Conservation (phyloP, 2,113 vertebrate species). For the Platanista minor region DNA sequence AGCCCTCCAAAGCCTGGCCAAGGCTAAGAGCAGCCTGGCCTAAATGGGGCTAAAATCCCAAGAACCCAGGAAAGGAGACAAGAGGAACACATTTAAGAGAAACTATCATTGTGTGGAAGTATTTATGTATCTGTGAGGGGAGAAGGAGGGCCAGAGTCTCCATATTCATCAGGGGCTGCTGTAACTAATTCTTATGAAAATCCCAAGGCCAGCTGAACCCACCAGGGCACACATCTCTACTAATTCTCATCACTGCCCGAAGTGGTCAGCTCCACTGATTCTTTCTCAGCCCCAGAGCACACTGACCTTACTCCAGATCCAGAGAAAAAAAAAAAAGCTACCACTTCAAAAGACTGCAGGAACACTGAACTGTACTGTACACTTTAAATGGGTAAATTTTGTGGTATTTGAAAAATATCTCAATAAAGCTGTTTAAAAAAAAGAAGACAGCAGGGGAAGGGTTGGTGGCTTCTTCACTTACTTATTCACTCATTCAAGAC, state of each 20-base stretch:
- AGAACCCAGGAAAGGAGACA: background rate
- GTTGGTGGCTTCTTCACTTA: background rate
- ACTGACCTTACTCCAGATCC: background rate
- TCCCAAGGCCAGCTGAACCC: background rate
- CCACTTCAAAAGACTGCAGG: background rate
- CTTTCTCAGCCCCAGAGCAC: background rate
- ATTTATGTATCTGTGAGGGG: background rate
- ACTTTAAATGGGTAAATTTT: background rate
- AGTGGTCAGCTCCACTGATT: background rate
- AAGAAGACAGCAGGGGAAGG: background rate
- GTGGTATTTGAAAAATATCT: background rate
- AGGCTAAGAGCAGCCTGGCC: background rate
- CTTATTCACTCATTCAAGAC: background rate
- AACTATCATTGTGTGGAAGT: background rate
- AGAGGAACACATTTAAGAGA: background rate
- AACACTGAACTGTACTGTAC: background rate
- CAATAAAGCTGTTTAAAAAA: background rate
- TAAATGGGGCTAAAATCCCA: background rate
- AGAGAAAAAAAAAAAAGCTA: background rate
- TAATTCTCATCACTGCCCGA: background rate
- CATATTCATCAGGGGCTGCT: background rate
- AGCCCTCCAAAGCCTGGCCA: background rate
- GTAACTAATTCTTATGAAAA: background rate
- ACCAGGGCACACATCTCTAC: background rate
- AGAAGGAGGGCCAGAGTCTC: background rate